A percentile compares a stretch with the other conserved stretches of the same genome.
Conservation (phyloP, 2,888 invertebrate species). For the Hemaris fuciformis region DNA sequence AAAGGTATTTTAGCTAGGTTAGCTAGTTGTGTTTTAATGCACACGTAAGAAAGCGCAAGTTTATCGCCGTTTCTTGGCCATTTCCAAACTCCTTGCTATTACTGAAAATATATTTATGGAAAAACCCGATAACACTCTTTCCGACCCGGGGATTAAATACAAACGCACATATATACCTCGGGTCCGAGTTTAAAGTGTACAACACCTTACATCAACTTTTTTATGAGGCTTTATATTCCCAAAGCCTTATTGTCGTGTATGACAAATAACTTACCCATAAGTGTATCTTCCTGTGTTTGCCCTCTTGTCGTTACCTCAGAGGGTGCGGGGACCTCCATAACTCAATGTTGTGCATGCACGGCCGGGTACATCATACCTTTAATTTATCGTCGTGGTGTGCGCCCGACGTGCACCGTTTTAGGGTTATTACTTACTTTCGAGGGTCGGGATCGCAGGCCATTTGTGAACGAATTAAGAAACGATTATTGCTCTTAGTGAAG, state of each 20-base stretch:
- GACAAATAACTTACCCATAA: neutral
- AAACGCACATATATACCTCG: too few relatives aligned
- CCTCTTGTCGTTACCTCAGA: neutral
- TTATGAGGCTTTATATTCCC: too few relatives aligned
- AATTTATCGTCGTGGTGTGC: conserved; percentile 50
- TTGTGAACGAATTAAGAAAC: conserved; percentile 22
- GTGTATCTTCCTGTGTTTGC: neutral
- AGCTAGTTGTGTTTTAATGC: too few relatives aligned
- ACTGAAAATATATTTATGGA: too few relatives aligned
- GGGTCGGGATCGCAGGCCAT: conserved; percentile 9
- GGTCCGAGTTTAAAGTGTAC: too few relatives aligned
- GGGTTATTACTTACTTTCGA: conserved; percentile 12
- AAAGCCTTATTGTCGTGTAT: neutral
- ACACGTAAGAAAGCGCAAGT: too few relatives aligned
- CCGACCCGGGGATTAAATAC: too few relatives aligned
- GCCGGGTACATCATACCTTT: conserved; percentile 45
- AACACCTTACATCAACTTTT: too few relatives aligned
- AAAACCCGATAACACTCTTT: too few relatives aligned
- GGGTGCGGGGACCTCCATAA: conserved; percentile 29
- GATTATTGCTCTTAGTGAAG: conserved; percentile 14
- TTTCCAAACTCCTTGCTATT: too few relatives aligned
- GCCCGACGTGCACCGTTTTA: conserved; percentile 34
- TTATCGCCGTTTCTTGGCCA: too few relatives aligned
- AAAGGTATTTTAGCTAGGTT: too few relatives aligned
- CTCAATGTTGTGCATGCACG: conserved; percentile 36